phyloP scores from a whole-genome alignment of 2,113 vertebrate genomes.

The Aspidoscelis tigris region DNA sequence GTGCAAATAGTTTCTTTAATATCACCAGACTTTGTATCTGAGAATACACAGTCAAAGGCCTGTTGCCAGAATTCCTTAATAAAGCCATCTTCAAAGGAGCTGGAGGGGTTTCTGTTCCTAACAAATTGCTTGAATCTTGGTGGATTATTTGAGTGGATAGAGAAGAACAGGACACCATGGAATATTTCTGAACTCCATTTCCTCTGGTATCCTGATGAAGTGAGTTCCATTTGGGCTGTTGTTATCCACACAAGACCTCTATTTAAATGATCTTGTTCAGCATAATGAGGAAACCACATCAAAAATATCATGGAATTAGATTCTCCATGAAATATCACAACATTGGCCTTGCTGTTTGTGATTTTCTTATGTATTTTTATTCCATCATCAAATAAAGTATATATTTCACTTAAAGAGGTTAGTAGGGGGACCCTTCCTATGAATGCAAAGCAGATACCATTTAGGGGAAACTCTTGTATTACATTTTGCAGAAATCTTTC shows the following conservation, averaged over 20 bases:
- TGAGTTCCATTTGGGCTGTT: constrained; percentile 2
- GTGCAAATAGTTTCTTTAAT: not conserved
- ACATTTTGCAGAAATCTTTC: not conserved
- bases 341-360: not conserved
- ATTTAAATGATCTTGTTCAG: not conserved
- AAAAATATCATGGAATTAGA: not conserved
- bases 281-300: not conserved
- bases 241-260: not conserved
- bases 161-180: not conserved
- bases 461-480: not conserved
- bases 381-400: not conserved
- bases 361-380: not conserved
- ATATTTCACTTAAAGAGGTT: not conserved
- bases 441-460: not conserved
- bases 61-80: not conserved
- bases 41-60: not conserved
- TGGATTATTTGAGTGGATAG: not conserved
- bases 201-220: not conserved
- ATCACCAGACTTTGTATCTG: not conserved
- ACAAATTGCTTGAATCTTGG: not conserved
- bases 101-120: not conserved
- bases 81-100: not conserved
- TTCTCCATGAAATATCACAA: not conserved
- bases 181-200: not conserved
- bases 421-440: not conserved